phyloP scores from a whole-genome alignment of 2,888 invertebrate genomes.

The Erannis defoliaria region DNA sequence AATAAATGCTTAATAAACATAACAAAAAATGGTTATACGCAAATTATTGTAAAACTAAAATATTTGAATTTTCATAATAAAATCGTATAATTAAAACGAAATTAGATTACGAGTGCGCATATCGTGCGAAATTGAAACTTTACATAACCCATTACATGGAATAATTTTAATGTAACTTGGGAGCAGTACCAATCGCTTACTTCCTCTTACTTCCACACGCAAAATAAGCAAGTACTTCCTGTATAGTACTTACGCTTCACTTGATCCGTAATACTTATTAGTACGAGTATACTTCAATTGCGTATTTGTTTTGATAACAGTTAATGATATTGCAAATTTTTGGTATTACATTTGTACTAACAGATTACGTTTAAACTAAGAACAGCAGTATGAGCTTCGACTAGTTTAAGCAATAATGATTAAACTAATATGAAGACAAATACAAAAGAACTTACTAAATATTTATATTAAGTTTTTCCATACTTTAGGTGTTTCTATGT shows the following conservation, averaged over 20 bases:
- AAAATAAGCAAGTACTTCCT: slow-evolving; percentile 34
- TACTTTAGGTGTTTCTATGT: too few species aligned
- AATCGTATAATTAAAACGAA: slow-evolving; percentile 2
- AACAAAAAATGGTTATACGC: too few species aligned
- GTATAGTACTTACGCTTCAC: slow-evolving; percentile 33
- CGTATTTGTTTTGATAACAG: slow-evolving; percentile 23
- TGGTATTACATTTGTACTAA: not conserved
- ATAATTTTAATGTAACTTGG: slow-evolving; percentile 19
- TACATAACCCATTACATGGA: slow-evolving; percentile 45
- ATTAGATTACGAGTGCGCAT: slow-evolving; percentile 7
- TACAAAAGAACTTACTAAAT: too few species aligned
- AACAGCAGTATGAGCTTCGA: too few species aligned
- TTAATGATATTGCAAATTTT: not conserved
- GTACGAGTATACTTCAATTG: slow-evolving; percentile 22
- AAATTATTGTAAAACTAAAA: too few species aligned
- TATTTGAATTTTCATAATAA: not conserved
- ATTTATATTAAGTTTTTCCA: too few species aligned
- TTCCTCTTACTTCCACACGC: slow-evolving; percentile 43
- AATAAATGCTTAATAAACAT: too few species aligned
- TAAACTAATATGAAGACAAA: too few species aligned
- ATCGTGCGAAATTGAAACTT: slow-evolving; percentile 31
- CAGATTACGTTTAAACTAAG: too few species aligned
- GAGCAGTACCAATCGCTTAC: slow-evolving; percentile 1
- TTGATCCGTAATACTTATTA: slow-evolving; percentile 23
- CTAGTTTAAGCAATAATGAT: too few species aligned